Percentiles rank a stretch among this genome's conserved stretches.
phyloP scores from a whole-genome alignment of 2,113 vertebrate species.

The Coptodon rendalli region DNA sequence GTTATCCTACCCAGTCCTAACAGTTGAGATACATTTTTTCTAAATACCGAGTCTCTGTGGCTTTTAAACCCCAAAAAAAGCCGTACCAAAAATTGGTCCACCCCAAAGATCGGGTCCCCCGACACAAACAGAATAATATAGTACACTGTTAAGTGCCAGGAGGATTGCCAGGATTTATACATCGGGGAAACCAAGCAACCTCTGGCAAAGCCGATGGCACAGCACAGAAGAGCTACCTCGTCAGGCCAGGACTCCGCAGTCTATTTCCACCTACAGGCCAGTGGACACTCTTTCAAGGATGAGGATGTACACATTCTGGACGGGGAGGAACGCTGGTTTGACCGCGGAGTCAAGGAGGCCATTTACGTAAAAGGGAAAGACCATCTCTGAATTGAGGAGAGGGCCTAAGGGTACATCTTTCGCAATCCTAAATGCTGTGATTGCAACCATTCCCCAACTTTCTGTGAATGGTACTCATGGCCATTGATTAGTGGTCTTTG shows the following conservation, averaged over 20 bases:
- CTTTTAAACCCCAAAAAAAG: background rate
- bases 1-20: background rate
- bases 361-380: too few relatives aligned
- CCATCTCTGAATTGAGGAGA: background rate
- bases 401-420: background rate
- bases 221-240: accelerated
- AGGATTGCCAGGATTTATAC: background rate
- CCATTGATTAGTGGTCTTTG: too few relatives aligned
- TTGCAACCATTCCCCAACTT: too few relatives aligned
- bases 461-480: too few relatives aligned
- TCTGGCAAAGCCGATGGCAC: accelerated
- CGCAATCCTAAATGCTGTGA: too few relatives aligned
- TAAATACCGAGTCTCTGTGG: background rate
- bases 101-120: background rate
- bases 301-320: too few relatives aligned
- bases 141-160: background rate
- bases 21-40: background rate
- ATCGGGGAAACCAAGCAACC: background rate
- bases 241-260: accelerated
- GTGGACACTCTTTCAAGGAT: background rate
- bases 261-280: background rate
- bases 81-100: background rate
- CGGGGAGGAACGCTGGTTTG: too few relatives aligned
- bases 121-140: background rate
- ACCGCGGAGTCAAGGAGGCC: too few relatives aligned